A percentile compares a stretch with the other conserved stretches of the same genome.
Conservation (phyloP, 2,797 vertebrate species). For the Carduelis carduelis region DNA sequence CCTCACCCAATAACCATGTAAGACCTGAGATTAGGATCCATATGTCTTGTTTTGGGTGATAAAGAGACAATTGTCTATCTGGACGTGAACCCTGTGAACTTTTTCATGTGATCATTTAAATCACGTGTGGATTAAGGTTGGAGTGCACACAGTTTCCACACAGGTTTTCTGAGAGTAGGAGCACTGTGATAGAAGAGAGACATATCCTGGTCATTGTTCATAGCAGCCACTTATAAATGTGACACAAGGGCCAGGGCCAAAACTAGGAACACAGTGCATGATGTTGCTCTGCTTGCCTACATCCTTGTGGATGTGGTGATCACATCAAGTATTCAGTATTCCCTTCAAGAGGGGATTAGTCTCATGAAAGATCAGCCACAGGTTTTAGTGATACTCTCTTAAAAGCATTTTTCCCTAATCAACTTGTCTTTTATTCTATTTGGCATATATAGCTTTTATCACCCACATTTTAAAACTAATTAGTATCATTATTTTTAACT, state of each 20-base stretch:
- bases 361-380: neutral
- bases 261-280: neutral
- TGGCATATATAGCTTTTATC: neutral
- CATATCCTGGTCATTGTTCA: neutral
- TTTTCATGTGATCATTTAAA: neutral
- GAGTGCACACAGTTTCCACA: neutral
- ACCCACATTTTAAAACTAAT: neutral
- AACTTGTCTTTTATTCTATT: neutral
- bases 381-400: neutral
- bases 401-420: neutral
- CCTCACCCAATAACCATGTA: neutral
- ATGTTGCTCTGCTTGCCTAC: neutral
- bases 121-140: neutral
- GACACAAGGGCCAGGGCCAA: neutral
- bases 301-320: neutral
- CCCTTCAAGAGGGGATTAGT: neutral
- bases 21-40: neutral
- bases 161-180: neutral
- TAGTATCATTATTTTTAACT: neutral
- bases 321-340: neutral
- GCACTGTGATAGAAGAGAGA: neutral
- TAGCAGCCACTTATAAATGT: neutral
- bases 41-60: neutral
- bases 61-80: neutral
- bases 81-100: neutral